Evolutionary conservation across 2,113 vertebrate species (phyloP).

Genomic region (Hypocryptadius cinnamomeus): DNA sequence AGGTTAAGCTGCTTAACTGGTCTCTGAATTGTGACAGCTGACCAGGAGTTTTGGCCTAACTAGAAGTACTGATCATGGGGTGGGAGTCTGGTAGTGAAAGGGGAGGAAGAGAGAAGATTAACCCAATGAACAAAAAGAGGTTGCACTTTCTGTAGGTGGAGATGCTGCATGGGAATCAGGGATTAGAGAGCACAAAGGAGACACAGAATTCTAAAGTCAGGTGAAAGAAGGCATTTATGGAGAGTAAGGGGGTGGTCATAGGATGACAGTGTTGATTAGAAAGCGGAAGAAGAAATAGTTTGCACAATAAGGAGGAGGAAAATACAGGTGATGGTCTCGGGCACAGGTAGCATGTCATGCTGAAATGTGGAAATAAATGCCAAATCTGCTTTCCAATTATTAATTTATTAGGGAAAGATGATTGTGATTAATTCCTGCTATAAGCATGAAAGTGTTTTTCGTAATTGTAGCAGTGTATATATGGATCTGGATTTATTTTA

Average conservation of each 20-base stretch:
- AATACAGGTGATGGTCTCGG: neutral
- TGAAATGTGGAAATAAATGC: neutral
- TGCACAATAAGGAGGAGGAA: neutral
- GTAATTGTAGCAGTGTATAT: neutral
- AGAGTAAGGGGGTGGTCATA: neutral
- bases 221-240: neutral
- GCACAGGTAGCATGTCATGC: neutral
- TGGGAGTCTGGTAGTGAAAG: neutral
- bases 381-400: conserved; percentile 1
- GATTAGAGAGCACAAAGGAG: neutral
- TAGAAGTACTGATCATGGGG: neutral
- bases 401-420: neutral
- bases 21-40: neutral
- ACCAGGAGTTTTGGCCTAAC: neutral
- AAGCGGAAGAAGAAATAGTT: neutral
- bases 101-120: neutral
- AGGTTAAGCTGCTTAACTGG: neutral
- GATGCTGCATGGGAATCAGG: neutral
- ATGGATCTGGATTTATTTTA: neutral
- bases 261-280: neutral
- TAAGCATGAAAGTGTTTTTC: neutral
- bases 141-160: neutral
- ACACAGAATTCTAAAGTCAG: neutral
- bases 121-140: neutral
- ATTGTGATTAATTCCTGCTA: neutral